Conservation (phyloP, 2,888 invertebrate species). For the Orthosia incerta region DNA sequence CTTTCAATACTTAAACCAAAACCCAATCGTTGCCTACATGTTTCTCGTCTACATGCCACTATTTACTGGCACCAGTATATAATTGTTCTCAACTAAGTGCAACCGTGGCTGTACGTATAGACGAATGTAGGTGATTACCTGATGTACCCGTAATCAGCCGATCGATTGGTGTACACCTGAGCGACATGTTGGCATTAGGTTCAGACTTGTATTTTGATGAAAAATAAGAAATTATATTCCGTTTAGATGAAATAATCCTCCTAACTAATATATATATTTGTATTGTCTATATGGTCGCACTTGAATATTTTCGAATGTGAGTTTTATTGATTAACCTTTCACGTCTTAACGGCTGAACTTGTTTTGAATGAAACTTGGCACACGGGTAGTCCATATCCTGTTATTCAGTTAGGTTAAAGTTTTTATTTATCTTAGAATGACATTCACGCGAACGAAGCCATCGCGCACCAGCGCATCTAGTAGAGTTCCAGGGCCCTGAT, state of each 20-base stretch:
- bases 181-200: background rate
- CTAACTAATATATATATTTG: too few relatives aligned
- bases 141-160: constrained; percentile 70
- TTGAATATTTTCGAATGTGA: background rate
- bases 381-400: too few relatives aligned
- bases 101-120: constrained; percentile 39
- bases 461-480: too few relatives aligned
- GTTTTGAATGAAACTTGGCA: background rate
- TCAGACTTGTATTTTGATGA: too few relatives aligned
- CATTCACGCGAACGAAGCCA: too few relatives aligned
- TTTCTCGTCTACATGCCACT: background rate
- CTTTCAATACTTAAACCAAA: background rate
- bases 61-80: constrained; percentile 2
- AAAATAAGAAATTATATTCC: too few relatives aligned
- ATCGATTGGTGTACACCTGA: constrained; percentile 68
- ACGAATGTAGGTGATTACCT: constrained; percentile 70
- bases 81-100: constrained; percentile 27
- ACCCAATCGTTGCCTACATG: background rate
- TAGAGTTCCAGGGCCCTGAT: too few relatives aligned
- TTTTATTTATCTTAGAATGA: too few relatives aligned
- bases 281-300: too few relatives aligned
- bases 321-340: too few relatives aligned
- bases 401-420: too few relatives aligned
- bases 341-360: background rate
- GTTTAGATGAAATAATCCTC: too few relatives aligned